Evolutionary conservation across 2,888 invertebrate genomes (phyloP).

Genomic region (Rotaria socialis): DNA sequence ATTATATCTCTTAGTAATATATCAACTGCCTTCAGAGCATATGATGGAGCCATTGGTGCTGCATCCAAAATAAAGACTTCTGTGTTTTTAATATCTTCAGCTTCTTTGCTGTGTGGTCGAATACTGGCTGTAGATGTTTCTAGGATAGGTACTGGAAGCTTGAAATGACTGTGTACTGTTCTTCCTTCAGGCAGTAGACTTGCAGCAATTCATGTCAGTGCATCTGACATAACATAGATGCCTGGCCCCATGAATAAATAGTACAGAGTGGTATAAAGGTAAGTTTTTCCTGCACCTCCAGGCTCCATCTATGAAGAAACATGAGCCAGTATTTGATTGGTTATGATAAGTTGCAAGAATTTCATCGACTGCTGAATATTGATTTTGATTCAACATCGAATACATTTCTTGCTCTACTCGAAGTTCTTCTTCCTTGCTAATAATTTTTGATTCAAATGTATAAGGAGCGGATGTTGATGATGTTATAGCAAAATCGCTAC

Average conservation of each 20-base stretch:
- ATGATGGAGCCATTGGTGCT: conserved; percentile 37
- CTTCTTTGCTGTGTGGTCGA: neutral
- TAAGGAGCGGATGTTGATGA: no score
- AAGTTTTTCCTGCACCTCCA: no score
- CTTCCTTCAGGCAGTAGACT: conserved; percentile 36
- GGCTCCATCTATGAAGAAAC: no score
- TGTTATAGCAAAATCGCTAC: no score
- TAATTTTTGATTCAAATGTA: no score
- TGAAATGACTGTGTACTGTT: conserved; percentile 37
- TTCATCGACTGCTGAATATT: no score
- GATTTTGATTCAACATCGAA: no score
- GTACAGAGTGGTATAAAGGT: neutral
- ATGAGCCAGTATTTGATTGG: no score
- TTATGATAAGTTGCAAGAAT: no score
- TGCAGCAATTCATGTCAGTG: conserved; percentile 42
- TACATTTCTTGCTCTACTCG: no score
- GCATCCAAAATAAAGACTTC: conserved; percentile 38
- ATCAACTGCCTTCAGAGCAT: conserved; percentile 11
- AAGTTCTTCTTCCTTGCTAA: no score
- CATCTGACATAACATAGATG: neutral
- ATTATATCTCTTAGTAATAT: neutral
- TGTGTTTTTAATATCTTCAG: conserved; percentile 34
- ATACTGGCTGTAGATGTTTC: neutral
- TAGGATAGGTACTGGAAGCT: neutral
- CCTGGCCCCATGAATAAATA: conserved; percentile 37